Base-by-base conservation (phyloP, 2,113 vertebrate species). In the Asarcornis scutulata region DNA sequence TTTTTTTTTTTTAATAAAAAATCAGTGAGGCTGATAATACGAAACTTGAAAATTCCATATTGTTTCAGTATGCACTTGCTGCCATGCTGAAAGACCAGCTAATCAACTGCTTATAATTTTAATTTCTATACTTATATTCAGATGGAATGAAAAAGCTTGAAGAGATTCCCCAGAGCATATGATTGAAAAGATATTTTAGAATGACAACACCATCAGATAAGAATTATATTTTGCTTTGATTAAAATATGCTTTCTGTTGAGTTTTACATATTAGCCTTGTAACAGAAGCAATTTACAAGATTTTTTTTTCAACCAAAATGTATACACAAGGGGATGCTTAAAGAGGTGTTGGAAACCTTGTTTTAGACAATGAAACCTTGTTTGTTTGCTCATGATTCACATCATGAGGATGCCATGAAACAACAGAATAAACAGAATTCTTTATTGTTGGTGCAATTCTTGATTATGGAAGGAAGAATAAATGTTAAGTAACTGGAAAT, bases 71-170 rank as follows among this genome's bases (percentile, higher is more conserved):
- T 89, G 25, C 68, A 56, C 67, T 80, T 88, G 82, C 75, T 86
- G 75, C 63, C 26, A 42, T 67, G 15, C 0, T 2, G 40, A 89
- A 95, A 34, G n/a, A 59, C 11, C 34, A 50, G n/a, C 76, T 89
- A 95, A 95, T 86, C 91, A 87, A 42, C 58, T 90, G 80, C 89
- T 96, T 95, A 86, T 96, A 96, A 64, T 96, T 94, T 34, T 93
- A 82, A 62, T 58, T 91, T 68, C 69, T 58, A 36, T 79, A 36
- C 7, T 90, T 96, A 82, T 92, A 90, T 91, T 86, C 34, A 18
- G 7, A 48, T 13, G 32, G 73, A 71, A 32, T 78, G 68, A 83
- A 93, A 92, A 91, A 13, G 6, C 38, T 82, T 82, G 10, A 48
- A 88, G 80, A 74, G 44, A 56, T 86, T 90, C 80, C 80, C 83